Evolutionary conservation across 1,140 invertebrate genomes (phyloP).

Genomic region (Scaptomyza montana): DNA sequence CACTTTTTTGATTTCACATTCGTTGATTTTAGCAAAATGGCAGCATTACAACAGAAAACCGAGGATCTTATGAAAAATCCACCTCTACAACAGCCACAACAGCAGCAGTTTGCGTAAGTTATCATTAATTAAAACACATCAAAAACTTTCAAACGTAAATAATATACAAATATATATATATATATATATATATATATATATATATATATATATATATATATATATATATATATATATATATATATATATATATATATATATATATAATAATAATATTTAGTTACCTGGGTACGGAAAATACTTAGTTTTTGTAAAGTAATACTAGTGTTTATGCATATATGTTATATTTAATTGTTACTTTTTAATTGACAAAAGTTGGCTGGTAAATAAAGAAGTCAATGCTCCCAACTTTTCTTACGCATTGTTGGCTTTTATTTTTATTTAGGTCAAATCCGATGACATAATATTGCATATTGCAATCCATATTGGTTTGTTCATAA

Average conservation of each 20-base stretch:
- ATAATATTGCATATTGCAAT: constrained; percentile 16
- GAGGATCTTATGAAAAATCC: neutral
- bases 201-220: no score
- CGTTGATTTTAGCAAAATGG: constrained; percentile 53
- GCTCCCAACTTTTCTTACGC: neutral
- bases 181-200: neutral
- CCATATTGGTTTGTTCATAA: constrained; percentile 1
- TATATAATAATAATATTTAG: neutral
- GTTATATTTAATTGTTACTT: neutral
- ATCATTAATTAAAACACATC: constrained; percentile 42
- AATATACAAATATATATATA: neutral
- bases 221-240: no score
- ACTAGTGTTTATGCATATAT: neutral
- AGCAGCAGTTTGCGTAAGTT: constrained; percentile 72
- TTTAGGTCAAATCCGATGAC: constrained; percentile 7
- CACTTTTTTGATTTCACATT: constrained; percentile 1
- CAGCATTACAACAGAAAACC: constrained; percentile 24
- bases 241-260: no score
- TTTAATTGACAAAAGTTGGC: neutral
- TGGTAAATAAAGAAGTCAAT: neutral
- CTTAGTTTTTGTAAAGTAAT: no score
- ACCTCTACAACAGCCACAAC: constrained; percentile 56
- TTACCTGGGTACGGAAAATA: neutral
- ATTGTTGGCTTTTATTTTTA: neutral
- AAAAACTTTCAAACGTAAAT: constrained; percentile 22